A percentile compares a stretch with the other conserved stretches of the same genome.
phyloP scores from a whole-genome alignment of 2,888 invertebrate genomes.

The Eupithecia dodoneata region DNA sequence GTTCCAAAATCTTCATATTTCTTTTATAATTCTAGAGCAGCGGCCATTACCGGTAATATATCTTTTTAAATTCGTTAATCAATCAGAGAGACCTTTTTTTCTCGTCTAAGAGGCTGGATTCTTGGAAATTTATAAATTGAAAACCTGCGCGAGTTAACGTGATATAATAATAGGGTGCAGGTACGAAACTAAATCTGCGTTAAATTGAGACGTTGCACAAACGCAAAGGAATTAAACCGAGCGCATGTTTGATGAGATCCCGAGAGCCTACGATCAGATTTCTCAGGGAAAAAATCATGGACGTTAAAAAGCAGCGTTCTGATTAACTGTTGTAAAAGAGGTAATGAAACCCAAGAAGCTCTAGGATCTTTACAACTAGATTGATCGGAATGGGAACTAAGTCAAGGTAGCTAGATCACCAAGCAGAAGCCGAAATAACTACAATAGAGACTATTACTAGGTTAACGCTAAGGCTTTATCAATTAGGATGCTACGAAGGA shows the following conservation, averaged over 20 bases:
- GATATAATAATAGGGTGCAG: slow-evolving; percentile 59
- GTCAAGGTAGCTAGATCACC: slow-evolving; percentile 48
- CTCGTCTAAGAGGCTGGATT: slow-evolving; percentile 56
- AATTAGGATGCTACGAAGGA: slow-evolving; percentile 64
- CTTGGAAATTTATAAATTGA: slow-evolving; percentile 65
- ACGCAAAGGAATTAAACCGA: slow-evolving; percentile 35
- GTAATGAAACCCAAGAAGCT: not conserved
- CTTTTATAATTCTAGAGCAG: slow-evolving; percentile 30
- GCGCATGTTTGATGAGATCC: slow-evolving; percentile 2
- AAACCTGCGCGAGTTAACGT: slow-evolving; percentile 54
- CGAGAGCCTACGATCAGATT: not conserved
- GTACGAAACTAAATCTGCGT: slow-evolving; percentile 60
- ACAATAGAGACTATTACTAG: slow-evolving; percentile 37
- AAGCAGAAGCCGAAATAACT: slow-evolving; percentile 43
- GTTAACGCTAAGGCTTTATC: slow-evolving; percentile 43
- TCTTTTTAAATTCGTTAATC: slow-evolving; percentile 51
- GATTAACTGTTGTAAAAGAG: not conserved
- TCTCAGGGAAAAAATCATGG: not conserved
- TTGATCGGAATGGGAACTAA: slow-evolving; percentile 1
- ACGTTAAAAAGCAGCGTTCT: not conserved
- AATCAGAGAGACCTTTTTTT: slow-evolving; percentile 56
- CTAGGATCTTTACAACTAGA: not conserved
- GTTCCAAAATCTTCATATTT: slow-evolving; percentile 8
- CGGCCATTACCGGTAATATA: slow-evolving; percentile 36
- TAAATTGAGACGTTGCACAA: slow-evolving; percentile 57